Base-by-base conservation (phyloP, 2,113 vertebrate species). In the Hystrix brachyura region DNA sequence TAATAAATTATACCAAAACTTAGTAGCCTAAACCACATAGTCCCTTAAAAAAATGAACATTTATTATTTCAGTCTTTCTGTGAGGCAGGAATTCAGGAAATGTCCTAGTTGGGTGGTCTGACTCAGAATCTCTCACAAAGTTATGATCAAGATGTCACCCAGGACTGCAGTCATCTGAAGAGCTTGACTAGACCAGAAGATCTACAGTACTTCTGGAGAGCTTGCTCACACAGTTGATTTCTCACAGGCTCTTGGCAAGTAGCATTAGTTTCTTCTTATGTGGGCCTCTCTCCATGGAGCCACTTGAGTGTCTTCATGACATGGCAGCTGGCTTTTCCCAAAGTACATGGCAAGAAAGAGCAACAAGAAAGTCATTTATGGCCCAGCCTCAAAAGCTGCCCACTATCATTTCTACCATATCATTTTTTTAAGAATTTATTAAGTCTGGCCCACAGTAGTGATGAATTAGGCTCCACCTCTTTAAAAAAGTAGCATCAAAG, bases 1-100 rank as follows among this genome's bases (percentile, higher is more conserved):
- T 72, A 82, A 83, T 32, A 93, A 17, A 72, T 65, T 80, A 51
- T 5, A 62, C 32, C 1, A 57, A 91, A 79, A 72, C 53, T 85
- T 94, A 79, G 19, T 92, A 55, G 48, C 15, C 94, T 94, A 78
- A 93, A 46, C 29, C 32, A 21, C 51, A 53, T 34, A 34, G 29
- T 32, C 29, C 32, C 76, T 79, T 53, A 18, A 79, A 79, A 79
- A n/a, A 95, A 59, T n/a, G 78, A 87, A 71, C 48, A 90, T 60
- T 65, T 91, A 51, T 74, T 91, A 84, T 95, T 93, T 95, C 65
- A 84, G 81, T 67, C 9, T 87, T 97, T 90, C 48, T 55, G 0
- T 69, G 64, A 59, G 53, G 5, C 38, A 93, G 48, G 23, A 91
- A 91, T 92, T 95, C 64, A 81, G 19, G 71, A 96, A 96, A 17